Evolutionary conservation across 2,888 invertebrate genomes (phyloP).

Genomic region (Orthosia gracilis): DNA sequence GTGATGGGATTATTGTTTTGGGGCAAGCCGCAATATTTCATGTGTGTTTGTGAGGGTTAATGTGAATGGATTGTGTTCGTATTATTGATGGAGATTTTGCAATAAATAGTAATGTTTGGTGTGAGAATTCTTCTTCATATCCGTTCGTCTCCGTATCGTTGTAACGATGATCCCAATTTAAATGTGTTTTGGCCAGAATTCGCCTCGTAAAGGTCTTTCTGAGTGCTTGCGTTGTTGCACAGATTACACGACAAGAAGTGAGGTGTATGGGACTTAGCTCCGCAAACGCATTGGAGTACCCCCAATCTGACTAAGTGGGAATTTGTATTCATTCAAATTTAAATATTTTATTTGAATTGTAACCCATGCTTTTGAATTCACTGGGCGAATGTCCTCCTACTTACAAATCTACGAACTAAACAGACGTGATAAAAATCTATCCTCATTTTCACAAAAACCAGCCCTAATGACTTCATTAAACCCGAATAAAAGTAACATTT

Average conservation of each 20-base stretch:
- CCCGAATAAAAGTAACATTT: background rate
- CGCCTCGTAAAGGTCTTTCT: no score
- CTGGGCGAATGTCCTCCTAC: background rate
- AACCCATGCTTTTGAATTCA: background rate
- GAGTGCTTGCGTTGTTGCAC: no score
- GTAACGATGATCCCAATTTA: no score
- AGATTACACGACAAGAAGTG: no score
- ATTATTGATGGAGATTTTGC: constrained; percentile 38
- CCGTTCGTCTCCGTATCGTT: no score
- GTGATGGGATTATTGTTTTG: constrained; percentile 60
- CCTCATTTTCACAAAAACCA: background rate
- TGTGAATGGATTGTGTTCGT: constrained; percentile 35
- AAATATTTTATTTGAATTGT: no score
- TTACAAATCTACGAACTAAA: background rate
- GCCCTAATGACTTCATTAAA: background rate
- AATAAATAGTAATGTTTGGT: constrained; percentile 22
- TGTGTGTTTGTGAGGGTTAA: constrained; percentile 39
- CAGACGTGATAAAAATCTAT: background rate
- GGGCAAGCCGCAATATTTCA: constrained; percentile 53
- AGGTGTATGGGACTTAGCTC: no score
- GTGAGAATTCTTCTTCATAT: no score
- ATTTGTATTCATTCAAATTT: no score
- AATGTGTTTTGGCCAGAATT: no score
- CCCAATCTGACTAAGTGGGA: no score
- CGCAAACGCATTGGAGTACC: no score